Evolutionary conservation across 2,113 vertebrate species (phyloP).

Genomic region (Capra hircus): DNA sequence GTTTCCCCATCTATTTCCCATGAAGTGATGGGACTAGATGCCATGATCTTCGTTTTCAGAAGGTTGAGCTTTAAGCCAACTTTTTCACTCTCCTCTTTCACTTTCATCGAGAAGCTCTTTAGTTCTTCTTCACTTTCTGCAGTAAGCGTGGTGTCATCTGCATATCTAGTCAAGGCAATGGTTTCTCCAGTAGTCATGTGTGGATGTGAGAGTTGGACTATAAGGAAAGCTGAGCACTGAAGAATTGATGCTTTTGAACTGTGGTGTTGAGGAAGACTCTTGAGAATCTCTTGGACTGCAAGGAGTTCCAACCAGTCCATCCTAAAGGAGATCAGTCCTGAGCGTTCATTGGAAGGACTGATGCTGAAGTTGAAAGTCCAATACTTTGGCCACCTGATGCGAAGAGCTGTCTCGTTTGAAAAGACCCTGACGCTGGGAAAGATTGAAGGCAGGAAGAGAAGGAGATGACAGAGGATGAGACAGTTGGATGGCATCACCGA

Average conservation of each 20-base stretch:
- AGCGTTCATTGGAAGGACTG: background rate
- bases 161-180: background rate
- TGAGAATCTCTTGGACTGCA: background rate
- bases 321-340: background rate
- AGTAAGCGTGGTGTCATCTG: background rate
- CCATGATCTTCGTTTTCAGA: background rate
- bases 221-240: background rate
- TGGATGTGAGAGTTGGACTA: background rate
- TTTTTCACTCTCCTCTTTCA: background rate
- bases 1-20: background rate
- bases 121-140: background rate
- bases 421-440: background rate
- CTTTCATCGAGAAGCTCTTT: background rate
- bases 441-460: background rate
- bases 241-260: background rate
- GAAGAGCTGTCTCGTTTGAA: background rate
- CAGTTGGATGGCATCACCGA: background rate
- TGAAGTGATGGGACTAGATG: background rate
- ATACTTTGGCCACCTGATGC: background rate
- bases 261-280: background rate
- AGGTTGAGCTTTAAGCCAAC: background rate
- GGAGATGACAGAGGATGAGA: background rate
- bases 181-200: background rate
- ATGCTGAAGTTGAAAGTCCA: background rate
- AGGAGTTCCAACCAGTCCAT: background rate